phyloP scores from a whole-genome alignment of 1,140 invertebrate species.

The Steinernema feltiae region DNA sequence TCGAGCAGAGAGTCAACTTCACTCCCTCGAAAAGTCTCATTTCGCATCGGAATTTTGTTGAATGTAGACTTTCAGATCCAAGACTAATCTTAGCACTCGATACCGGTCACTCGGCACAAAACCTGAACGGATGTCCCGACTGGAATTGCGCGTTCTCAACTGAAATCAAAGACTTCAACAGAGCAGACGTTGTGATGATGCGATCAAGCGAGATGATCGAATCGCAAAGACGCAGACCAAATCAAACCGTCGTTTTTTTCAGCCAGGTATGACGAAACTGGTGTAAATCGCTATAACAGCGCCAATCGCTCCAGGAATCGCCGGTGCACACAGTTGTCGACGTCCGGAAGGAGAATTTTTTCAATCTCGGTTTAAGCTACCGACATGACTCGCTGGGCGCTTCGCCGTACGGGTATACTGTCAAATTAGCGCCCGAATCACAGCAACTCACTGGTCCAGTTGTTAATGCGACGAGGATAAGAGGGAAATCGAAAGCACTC shows the following conservation, averaged over 20 bases:
- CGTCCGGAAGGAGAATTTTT: constrained; percentile 9
- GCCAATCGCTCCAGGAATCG: constrained; percentile 39
- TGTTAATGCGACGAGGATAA: constrained; percentile 24
- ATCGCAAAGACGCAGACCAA: constrained; percentile 14
- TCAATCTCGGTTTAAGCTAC: constrained; percentile 48
- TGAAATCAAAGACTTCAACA: constrained; percentile 16
- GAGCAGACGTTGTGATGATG: constrained; percentile 31
- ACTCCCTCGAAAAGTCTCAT: neutral
- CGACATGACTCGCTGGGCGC: constrained; percentile 44
- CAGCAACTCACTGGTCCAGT: constrained; percentile 16
- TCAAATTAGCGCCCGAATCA: constrained; percentile 41
- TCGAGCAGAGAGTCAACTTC: neutral
- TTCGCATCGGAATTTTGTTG: neutral
- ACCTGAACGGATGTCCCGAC: constrained; percentile 51
- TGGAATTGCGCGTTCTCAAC: constrained; percentile 50
- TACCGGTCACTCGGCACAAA: constrained; percentile 27
- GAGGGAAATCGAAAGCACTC: constrained; percentile 58
- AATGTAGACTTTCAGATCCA: neutral
- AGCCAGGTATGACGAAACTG: constrained; percentile 38
- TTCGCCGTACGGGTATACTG: constrained; percentile 51
- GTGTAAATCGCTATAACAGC: constrained; percentile 13
- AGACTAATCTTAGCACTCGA: neutral
- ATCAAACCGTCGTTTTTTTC: constrained; percentile 48
- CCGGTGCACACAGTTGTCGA: constrained; percentile 21
- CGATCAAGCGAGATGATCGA: constrained; percentile 4